Evolutionary conservation across 2,113 vertebrate species (phyloP).

Genomic region (Lophius piscatorius): DNA sequence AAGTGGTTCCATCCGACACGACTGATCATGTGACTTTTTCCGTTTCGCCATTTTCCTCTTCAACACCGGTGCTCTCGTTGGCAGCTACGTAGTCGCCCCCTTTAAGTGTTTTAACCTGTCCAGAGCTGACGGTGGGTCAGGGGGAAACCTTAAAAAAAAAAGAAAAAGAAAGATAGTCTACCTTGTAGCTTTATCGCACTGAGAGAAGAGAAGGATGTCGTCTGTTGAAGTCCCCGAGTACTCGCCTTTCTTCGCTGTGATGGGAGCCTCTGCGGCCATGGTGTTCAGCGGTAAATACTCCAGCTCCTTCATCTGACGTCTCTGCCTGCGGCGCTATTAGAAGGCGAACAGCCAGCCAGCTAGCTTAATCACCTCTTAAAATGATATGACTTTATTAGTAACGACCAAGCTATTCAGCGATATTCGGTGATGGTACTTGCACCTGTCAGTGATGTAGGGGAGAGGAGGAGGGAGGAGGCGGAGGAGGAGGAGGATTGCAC

Average conservation of each 20-base stretch:
- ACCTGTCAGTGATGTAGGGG: constrained; percentile 48
- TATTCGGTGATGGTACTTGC: constrained; percentile 17
- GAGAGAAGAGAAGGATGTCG: constrained; percentile 72
- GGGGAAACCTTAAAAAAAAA: constrained; percentile 7
- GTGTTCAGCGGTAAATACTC: constrained; percentile 90
- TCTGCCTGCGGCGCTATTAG: background rate
- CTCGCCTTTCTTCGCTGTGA: constrained; percentile 93
- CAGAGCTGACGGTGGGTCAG: constrained; percentile 31
- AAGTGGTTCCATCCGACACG: constrained; percentile 58
- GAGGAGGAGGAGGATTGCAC: background rate
- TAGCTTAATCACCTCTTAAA: background rate
- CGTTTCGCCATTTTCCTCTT: constrained; percentile 84
- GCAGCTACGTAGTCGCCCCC: constrained; percentile 14
- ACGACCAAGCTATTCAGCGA: background rate
- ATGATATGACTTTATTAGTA: background rate
- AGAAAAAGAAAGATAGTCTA: constrained; percentile 24
- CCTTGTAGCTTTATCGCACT: constrained; percentile 41
- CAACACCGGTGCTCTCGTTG: constrained; percentile 62
- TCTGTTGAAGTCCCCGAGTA: constrained; percentile 85
- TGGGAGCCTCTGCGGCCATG: constrained; percentile 95
- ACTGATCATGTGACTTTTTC: constrained; percentile 79
- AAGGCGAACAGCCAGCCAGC: background rate
- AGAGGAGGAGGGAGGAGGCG: constrained; percentile 20
- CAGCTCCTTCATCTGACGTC: constrained; percentile 33
- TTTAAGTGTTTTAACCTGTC: constrained; percentile 17